Evolutionary conservation across 2,797 vertebrate species (phyloP), one percentile per base, ranked within the genome.

Genomic region (Melanotaenia parkinsoni): DNA sequence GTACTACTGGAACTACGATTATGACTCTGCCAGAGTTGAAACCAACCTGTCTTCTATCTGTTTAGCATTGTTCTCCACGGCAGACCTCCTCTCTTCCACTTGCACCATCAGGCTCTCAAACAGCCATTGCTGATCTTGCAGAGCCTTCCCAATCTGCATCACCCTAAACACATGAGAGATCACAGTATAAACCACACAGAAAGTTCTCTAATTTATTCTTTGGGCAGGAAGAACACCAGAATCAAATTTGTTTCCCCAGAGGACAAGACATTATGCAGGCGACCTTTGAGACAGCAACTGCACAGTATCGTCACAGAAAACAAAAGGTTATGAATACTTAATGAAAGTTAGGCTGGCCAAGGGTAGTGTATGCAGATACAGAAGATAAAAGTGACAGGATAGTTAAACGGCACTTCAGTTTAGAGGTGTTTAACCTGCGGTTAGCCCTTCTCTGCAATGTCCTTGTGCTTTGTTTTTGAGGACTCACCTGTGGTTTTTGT

Each of bases 401-500:
- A 70, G 82, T 86, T 86, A 82, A 62, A 77, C 71, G 59, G 79
- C 45, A 73, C 60, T 68, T 78, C 58, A 71, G 61, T 77, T 82
- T 69, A 30, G 63, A 72, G 78, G 85, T 86, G 88, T 86, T 86
- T 86, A 87, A 90, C 87, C 88, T 79, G 82, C 35, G 18, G 58
- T 88, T 81, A 87, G 83, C 82, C 70, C 65, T 59, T 64, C 79
- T 70, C 84, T 64, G 84, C 82, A 69, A 60, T 88, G 93, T 85
- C 92, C 92, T 93, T 93, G 93, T 81, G 85, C 83, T 63, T 62
- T 18, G 77, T 35, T 74, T 86, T 76, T 85, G 87, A 75, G 66
- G 24, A 82, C 94, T 94, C 90, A 95, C 95, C 94, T 95, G 93
- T 95, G 95, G 88, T 94, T 95, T 92, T 94, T 94, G 92, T 95